Evolutionary conservation across 2,113 vertebrate genomes (phyloP).

Genomic region (Callaeas wilsoni): DNA sequence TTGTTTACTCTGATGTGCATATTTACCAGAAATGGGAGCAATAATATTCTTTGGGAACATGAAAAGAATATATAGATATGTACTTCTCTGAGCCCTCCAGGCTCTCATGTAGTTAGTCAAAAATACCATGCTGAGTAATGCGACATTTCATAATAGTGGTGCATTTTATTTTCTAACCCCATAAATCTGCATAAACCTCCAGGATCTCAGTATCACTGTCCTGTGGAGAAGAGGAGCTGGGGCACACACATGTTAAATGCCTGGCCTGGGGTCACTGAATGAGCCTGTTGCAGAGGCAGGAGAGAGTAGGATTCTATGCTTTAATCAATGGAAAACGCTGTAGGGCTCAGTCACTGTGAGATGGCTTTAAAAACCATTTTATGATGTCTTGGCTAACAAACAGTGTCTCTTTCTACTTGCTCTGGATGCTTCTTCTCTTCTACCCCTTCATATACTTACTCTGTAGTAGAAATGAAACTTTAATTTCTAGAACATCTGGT

Average conservation of each 20-base stretch:
- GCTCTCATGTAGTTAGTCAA: neutral
- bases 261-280: neutral
- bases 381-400: neutral
- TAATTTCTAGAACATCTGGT: neutral
- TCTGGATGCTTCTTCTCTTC: neutral
- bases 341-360: neutral
- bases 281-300: neutral
- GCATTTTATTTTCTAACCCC: slow-evolving; percentile 1
- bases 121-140: slow-evolving; percentile 4
- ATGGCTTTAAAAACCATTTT: neutral
- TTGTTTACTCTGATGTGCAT: slow-evolving; percentile 29
- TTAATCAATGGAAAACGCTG: neutral
- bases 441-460: neutral
- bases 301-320: neutral
- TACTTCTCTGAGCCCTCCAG: neutral
- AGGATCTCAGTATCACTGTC: neutral
- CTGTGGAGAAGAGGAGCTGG: neutral
- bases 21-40: slow-evolving; percentile 8
- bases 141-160: neutral
- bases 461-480: neutral
- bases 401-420: neutral
- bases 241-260: neutral
- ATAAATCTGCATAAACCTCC: neutral
- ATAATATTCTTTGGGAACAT: neutral
- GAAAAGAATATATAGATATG: neutral